Conservation (phyloP, 2,113 vertebrate species). For the Rhinogobius similis region DNA sequence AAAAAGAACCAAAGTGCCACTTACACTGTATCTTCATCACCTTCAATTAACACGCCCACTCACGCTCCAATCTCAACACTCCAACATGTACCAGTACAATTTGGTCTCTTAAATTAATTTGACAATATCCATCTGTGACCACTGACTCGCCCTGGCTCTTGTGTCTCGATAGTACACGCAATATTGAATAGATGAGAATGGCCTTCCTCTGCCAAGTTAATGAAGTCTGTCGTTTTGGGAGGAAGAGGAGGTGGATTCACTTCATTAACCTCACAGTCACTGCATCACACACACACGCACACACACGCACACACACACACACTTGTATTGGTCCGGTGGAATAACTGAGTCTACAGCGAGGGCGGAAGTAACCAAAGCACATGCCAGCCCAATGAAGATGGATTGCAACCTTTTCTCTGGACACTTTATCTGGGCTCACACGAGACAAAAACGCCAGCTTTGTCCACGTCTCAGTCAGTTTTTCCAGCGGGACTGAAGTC, state of each 20-base stretch:
- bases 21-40: not conserved
- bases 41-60: not conserved
- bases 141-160: not conserved
- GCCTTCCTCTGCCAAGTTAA: not conserved
- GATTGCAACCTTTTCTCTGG: slow-evolving; percentile 74
- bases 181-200: slow-evolving; percentile 6
- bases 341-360: slow-evolving; percentile 55
- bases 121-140: not conserved
- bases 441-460: slow-evolving; percentile 58
- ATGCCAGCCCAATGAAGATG: slow-evolving; percentile 73
- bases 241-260: slow-evolving; percentile 16
- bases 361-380: slow-evolving; percentile 62
- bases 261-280: slow-evolving; percentile 63
- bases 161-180: not conserved
- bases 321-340: slow-evolving; percentile 23
- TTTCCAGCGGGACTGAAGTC: slow-evolving; percentile 41
- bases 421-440: slow-evolving; percentile 64
- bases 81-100: not conserved
- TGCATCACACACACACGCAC: slow-evolving; percentile 20
- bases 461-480: slow-evolving; percentile 43
- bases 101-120: not conserved
- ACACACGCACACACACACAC: slow-evolving; percentile 18
- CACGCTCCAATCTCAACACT: not conserved
- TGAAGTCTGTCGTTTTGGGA: slow-evolving; percentile 10
- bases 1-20: too few relatives aligned